Conservation (phyloP, 2,888 invertebrate species). For the Caenorhabditis wallacei region DNA sequence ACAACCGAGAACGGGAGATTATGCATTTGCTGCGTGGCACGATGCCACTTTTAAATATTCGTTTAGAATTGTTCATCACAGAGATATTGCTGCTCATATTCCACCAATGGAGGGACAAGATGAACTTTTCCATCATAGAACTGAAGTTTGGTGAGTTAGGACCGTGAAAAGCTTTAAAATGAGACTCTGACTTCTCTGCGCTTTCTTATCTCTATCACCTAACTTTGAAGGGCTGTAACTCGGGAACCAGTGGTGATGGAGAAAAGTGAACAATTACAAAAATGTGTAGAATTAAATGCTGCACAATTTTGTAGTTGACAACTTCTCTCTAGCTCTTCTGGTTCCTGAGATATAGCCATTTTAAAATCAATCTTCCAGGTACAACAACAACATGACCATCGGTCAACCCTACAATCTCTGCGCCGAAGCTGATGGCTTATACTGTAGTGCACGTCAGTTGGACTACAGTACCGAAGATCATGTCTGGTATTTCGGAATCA, state of each 20-base stretch:
- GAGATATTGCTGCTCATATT: slow-evolving; percentile 69
- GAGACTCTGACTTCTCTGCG: too few species aligned
- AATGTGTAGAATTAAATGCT: too few species aligned
- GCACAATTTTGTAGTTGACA: too few species aligned
- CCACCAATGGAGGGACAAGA: slow-evolving; percentile 64
- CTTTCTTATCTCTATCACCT: too few species aligned
- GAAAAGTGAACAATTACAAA: too few species aligned
- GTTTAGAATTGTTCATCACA: slow-evolving; percentile 68
- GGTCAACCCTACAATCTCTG: slow-evolving; percentile 55
- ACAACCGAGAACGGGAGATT: slow-evolving; percentile 76
- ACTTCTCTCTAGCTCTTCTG: too few species aligned
- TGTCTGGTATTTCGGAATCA: slow-evolving; percentile 66
- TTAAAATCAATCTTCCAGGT: slow-evolving; percentile 50
- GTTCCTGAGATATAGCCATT: too few species aligned
- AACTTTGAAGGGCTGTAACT: too few species aligned
- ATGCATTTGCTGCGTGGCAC: slow-evolving; percentile 67
- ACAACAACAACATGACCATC: slow-evolving; percentile 70
- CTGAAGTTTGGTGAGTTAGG: slow-evolving; percentile 68
- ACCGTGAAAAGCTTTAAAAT: too few species aligned
- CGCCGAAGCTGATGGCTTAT: slow-evolving; percentile 68
- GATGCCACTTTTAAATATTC: slow-evolving; percentile 64
- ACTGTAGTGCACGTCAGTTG: slow-evolving; percentile 65
- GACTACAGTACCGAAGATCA: slow-evolving; percentile 64
- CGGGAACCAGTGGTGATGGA: too few species aligned
- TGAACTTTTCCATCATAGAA: slow-evolving; percentile 68